Evolutionary conservation across 2,113 vertebrate species (phyloP).

Genomic region (Chionomys nivalis): DNA sequence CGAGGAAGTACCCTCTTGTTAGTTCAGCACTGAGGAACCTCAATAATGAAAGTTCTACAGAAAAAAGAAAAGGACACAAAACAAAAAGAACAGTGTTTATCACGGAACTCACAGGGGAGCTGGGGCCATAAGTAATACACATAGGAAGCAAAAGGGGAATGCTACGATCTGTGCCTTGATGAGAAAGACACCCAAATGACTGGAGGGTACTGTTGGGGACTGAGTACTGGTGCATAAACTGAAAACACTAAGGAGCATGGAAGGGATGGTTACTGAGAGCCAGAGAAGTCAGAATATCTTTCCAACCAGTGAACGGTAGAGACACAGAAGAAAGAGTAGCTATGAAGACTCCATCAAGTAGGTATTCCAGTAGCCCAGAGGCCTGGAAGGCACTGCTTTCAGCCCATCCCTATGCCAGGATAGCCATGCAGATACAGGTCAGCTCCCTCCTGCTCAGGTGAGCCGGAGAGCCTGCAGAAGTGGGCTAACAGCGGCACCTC

Average conservation of each 20-base stretch:
- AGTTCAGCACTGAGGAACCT: conserved; percentile 96
- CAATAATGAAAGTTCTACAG: conserved; percentile 93
- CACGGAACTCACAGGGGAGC: conserved; percentile 11
- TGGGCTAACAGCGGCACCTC: not conserved
- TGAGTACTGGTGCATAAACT: not conserved
- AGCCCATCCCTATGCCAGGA: not conserved
- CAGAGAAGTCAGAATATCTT: not conserved
- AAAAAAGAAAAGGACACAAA: conserved; percentile 78
- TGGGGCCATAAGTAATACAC: not conserved
- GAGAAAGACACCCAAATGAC: not conserved
- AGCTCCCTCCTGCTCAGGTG: not conserved
- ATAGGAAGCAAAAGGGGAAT: not conserved
- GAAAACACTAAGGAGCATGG: not conserved
- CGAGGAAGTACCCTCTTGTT: conserved; percentile 98
- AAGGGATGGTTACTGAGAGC: not conserved
- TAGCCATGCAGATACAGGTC: fast-evolving
- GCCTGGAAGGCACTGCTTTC: not conserved
- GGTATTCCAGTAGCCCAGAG: not conserved
- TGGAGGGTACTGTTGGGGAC: not conserved
- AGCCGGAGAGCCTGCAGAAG: not conserved
- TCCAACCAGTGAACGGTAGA: not conserved
- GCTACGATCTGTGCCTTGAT: not conserved
- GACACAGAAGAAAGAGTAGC: not conserved
- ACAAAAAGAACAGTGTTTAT: conserved; percentile 70
- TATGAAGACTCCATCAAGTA: not conserved